Evolutionary conservation across 2,797 vertebrate genomes (phyloP).

Genomic region (Neomorphus geoffroyi): DNA sequence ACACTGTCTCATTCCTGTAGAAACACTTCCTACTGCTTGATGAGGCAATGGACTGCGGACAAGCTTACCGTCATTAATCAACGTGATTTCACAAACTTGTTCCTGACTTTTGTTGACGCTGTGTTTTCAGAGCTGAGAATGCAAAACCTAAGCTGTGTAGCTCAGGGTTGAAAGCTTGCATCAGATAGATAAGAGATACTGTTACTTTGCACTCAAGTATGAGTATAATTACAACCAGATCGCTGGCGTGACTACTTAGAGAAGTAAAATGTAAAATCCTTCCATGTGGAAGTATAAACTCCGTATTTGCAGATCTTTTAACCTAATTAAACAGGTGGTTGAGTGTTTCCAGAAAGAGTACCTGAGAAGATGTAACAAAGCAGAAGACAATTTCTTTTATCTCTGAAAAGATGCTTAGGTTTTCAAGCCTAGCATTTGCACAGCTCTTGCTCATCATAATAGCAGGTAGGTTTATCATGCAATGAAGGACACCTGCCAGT

Average conservation of each 20-base stretch:
- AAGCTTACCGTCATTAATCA: background rate
- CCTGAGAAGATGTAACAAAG: background rate
- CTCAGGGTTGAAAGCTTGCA: background rate
- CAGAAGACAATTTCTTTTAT: background rate
- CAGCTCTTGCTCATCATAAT: background rate
- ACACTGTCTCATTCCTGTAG: background rate
- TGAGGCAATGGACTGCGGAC: background rate
- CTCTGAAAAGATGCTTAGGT: background rate
- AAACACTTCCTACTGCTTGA: background rate
- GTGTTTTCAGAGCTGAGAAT: background rate
- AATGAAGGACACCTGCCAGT: background rate
- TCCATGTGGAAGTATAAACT: background rate
- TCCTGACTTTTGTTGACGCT: background rate
- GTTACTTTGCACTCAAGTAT: background rate
- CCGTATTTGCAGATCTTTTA: background rate
- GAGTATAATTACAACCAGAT: background rate
- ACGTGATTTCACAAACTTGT: conserved; percentile 24
- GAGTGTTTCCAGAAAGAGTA: background rate
- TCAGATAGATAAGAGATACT: background rate
- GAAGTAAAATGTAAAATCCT: background rate
- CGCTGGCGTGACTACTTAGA: rapidly evolving
- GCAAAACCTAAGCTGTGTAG: background rate
- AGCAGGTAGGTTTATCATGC: background rate
- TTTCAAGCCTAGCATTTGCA: background rate
- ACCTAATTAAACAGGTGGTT: background rate